These are phyloP conservation scores for Enteromius paludinosus DNA, from an alignment of 2,797 vertebrate genomes.

Conservation along the genomic window DNA sequence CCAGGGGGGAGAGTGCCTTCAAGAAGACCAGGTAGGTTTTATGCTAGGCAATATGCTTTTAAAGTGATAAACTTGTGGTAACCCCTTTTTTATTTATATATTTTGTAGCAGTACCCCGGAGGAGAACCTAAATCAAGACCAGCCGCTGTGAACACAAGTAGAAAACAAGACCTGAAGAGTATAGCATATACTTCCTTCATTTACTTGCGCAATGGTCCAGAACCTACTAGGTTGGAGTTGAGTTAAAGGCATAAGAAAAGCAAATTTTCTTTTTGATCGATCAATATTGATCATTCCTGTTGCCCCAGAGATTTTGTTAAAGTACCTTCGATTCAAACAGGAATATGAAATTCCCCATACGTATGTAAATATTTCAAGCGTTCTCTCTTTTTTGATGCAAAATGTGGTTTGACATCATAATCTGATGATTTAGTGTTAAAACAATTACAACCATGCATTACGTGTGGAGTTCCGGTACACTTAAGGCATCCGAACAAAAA, in stretches of 20 bases:
- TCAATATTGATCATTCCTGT: constrained; percentile 6
- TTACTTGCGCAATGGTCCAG: constrained; percentile 22
- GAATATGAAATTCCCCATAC: constrained; percentile 20
- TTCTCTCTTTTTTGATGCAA: constrained; percentile 7
- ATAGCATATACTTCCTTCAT: constrained; percentile 18
- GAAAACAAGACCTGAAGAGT: constrained; percentile 38
- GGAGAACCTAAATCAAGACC: constrained; percentile 45
- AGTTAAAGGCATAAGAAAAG: constrained; percentile 31
- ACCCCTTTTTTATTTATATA: constrained; percentile 25
- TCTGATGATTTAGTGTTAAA: background rate
- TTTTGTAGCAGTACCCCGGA: constrained; percentile 67
- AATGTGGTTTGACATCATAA: constrained; percentile 5
- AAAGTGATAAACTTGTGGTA: background rate
- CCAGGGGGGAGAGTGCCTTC: constrained; percentile 58
- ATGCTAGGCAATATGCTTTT: too few relatives aligned
- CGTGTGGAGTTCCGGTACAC: background rate
- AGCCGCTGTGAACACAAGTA: constrained; percentile 53
- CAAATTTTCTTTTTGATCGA: background rate
- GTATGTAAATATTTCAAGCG: constrained; percentile 41
- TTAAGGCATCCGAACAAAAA: background rate
- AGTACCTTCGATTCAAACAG: constrained; percentile 22
- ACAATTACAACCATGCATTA: background rate
- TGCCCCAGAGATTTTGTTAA: constrained; percentile 32
- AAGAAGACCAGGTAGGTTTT: constrained; percentile 68
- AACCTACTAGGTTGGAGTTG: background rate